Evolutionary conservation across 2,888 invertebrate genomes (phyloP).

Genomic region (Caradrina clavipalpis): DNA sequence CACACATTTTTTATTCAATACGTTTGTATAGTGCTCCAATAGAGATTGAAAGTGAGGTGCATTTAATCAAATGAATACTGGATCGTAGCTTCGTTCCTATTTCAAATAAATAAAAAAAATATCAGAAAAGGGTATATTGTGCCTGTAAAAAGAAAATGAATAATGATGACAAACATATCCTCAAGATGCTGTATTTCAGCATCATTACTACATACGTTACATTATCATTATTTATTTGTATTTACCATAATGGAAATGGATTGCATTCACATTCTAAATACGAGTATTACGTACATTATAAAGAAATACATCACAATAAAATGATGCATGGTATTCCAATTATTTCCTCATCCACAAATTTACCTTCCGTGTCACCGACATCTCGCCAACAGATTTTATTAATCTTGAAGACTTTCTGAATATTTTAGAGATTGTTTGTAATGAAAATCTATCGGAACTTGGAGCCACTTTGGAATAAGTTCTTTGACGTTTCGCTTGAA

Average conservation of each 20-base stretch:
- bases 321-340: neutral
- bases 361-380: neutral
- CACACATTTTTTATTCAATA: too few species aligned
- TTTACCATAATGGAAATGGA: conserved; percentile 10
- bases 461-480: conserved; percentile 48
- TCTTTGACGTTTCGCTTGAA: conserved; percentile 38
- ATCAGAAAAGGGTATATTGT: neutral
- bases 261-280: conserved; percentile 4
- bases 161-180: too few species aligned
- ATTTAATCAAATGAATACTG: neutral
- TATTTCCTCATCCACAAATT: neutral
- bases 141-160: too few species aligned
- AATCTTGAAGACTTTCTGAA: conserved; percentile 36
- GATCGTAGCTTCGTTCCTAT: neutral
- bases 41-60: neutral
- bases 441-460: conserved; percentile 48
- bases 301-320: neutral
- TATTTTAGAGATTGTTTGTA: conserved; percentile 45
- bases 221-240: too few species aligned
- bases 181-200: conserved; percentile 4
- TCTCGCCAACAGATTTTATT: conserved; percentile 25
- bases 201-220: too few species aligned
- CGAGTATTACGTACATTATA: neutral
- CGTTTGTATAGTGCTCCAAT: too few species aligned
- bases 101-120: neutral